Conservation (phyloP, 2,113 vertebrate species). For the Anhinga rufa region DNA sequence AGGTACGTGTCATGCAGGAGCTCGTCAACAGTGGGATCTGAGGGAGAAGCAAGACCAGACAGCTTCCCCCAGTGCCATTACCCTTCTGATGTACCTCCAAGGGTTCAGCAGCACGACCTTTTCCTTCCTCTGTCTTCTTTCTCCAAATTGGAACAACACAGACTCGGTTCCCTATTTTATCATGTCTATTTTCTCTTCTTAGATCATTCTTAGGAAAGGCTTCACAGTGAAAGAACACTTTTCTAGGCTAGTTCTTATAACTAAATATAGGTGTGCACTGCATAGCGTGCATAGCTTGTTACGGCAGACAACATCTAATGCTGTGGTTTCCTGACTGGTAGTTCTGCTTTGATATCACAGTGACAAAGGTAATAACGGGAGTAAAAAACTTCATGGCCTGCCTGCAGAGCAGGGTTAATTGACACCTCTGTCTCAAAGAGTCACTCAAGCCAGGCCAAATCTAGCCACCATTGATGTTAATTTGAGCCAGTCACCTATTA, state of each 20-base stretch:
- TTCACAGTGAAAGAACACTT: not conserved
- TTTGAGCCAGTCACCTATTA: not conserved
- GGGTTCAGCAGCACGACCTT: not conserved
- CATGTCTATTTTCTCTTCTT: not conserved
- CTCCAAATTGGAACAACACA: not conserved
- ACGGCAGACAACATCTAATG: not conserved
- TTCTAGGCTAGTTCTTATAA: not conserved
- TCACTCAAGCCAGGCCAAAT: not conserved
- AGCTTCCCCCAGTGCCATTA: not conserved
- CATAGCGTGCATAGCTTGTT: fast-evolving
- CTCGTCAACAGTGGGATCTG: not conserved
- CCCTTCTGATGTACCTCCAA: not conserved
- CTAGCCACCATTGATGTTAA: not conserved
- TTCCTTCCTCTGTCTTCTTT: not conserved
- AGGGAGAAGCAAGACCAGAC: not conserved
- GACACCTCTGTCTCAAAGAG: not conserved
- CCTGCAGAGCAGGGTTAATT: not conserved
- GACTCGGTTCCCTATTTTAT: not conserved
- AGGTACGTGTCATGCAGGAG: too few species aligned
- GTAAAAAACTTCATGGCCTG: not conserved
- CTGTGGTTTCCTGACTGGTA: not conserved
- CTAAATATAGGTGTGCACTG: not conserved
- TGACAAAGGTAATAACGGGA: not conserved
- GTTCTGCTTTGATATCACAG: not conserved
- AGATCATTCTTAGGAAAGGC: not conserved